These are phyloP conservation scores for Carassius auratus DNA, from an alignment of 2,113 vertebrate species.

Conservation along the genomic window DNA sequence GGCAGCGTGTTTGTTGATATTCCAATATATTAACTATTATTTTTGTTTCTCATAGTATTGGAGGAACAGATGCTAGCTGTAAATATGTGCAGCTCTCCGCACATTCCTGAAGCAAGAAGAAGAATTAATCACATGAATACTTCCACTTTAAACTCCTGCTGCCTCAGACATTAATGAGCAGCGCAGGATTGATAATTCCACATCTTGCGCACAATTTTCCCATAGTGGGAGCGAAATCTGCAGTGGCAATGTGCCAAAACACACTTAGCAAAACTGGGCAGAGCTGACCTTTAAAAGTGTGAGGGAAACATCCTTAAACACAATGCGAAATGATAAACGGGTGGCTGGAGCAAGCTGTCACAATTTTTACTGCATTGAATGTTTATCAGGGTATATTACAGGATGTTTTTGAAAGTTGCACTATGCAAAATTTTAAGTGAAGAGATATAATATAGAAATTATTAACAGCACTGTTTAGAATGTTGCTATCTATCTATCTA, in stretches of 20 bases:
- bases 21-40: not conserved
- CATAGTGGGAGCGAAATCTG: conserved; percentile 35
- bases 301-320: conserved; percentile 51
- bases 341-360: no score
- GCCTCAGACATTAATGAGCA: conserved; percentile 35
- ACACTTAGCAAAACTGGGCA: conserved; percentile 51
- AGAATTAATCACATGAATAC: conserved; percentile 20
- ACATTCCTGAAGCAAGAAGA: conserved; percentile 17
- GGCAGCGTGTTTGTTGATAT: not conserved
- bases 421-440: no score
- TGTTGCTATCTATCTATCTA: not conserved
- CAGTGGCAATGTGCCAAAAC: conserved; percentile 48
- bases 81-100: conserved; percentile 28
- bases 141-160: conserved; percentile 12
- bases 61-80: conserved; percentile 32
- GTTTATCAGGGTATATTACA: not conserved
- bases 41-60: conserved; percentile 3
- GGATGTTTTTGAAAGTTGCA: not conserved
- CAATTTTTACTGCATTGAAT: not conserved
- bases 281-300: conserved; percentile 58
- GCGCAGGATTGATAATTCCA: conserved; percentile 45
- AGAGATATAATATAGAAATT: no score
- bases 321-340: conserved; percentile 44
- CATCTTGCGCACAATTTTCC: conserved; percentile 20
- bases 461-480: no score